These are phyloP conservation scores for Ceyx erithaca DNA, from an alignment of 2,797 vertebrate genomes.

Conservation along the genomic window DNA sequence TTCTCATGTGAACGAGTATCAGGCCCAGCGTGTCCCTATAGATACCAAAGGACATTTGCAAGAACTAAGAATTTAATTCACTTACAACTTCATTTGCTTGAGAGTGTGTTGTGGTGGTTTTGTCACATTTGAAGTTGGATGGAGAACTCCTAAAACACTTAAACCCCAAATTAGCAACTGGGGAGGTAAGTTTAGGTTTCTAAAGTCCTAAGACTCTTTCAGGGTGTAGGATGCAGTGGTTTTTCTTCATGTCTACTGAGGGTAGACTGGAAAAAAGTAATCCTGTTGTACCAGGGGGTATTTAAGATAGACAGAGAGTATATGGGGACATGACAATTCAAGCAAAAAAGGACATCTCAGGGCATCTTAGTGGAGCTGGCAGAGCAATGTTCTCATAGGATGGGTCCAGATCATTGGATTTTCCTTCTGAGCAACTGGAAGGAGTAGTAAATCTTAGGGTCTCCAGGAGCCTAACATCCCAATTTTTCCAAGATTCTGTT, in stretches of 20 bases:
- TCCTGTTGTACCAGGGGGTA: not conserved
- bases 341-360: not conserved
- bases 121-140: not conserved
- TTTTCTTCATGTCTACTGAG: not conserved
- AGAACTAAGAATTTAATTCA: not conserved
- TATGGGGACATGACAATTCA: not conserved
- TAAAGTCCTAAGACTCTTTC: not conserved
- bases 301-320: not conserved
- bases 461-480: not conserved
- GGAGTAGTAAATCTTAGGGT: not conserved
- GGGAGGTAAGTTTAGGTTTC: not conserved
- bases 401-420: not conserved
- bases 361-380: not conserved
- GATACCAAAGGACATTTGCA: not conserved
- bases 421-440: not conserved
- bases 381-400: not conserved
- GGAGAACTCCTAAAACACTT: not conserved
- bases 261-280: not conserved
- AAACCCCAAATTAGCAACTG: not conserved
- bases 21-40: not conserved
- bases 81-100: not conserved
- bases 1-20: not conserved
- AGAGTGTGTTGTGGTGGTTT: not conserved
- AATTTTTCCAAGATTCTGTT: not conserved
- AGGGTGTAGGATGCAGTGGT: not conserved